These are phyloP conservation scores for Scaptomyza parva DNA, from an alignment of 2,888 invertebrate species.

Conservation along the genomic window DNA sequence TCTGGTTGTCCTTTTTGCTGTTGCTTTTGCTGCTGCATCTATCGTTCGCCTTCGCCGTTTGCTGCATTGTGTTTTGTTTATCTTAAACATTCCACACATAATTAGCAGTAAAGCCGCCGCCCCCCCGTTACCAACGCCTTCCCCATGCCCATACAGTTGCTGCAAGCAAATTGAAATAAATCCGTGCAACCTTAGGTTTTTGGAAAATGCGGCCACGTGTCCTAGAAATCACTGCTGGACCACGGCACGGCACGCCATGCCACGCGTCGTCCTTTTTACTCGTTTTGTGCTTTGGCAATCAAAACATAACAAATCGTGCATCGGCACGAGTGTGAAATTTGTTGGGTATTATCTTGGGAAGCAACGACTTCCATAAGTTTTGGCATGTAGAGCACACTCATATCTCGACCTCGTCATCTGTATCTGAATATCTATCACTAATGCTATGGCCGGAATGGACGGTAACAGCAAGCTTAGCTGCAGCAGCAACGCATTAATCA, in stretches of 20 bases:
- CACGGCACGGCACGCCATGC: conserved; percentile 40
- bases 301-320: conserved; percentile 72
- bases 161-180: conserved; percentile 82
- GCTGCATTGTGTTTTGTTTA: conserved; percentile 74
- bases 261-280: conserved; percentile 52
- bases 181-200: conserved; percentile 80
- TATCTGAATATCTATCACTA: conserved; percentile 50
- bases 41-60: conserved; percentile 22
- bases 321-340: conserved; percentile 59
- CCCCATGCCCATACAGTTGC: conserved; percentile 19
- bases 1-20: conserved; percentile 67
- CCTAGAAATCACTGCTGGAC: conserved; percentile 53
- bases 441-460: conserved; percentile 46
- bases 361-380: conserved; percentile 72
- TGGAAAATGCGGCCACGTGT: conserved; percentile 75
- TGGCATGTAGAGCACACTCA: conserved; percentile 58
- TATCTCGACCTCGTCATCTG: conserved; percentile 33
- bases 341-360: conserved; percentile 58
- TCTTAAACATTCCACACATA: conserved; percentile 79
- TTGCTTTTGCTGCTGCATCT: conserved; percentile 30
- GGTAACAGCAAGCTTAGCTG: conserved; percentile 67
- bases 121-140: conserved; percentile 35
- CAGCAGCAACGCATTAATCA: conserved; percentile 83
- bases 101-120: conserved; percentile 70
- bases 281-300: conserved; percentile 60